Percentiles rank a stretch among this genome's conserved stretches.
Evolutionary conservation across 1,140 invertebrate species (phyloP).

Genomic region (Drosophila tropicalis): DNA sequence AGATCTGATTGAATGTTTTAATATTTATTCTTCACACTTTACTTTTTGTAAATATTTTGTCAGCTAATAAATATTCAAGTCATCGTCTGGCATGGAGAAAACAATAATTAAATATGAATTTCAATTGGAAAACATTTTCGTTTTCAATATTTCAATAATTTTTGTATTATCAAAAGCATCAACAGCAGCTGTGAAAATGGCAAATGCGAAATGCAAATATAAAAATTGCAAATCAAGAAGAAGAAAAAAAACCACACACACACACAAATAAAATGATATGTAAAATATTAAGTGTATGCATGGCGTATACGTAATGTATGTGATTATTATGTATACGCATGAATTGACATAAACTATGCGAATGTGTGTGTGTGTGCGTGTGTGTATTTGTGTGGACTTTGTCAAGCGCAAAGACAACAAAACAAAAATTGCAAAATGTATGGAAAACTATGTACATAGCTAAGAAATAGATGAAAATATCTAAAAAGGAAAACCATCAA

Average conservation of each 20-base stretch:
- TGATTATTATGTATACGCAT: slow-evolving; percentile 6
- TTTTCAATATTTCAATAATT: slow-evolving; percentile 1
- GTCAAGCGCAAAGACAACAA: slow-evolving; percentile 7
- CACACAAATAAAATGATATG: not conserved
- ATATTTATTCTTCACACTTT: slow-evolving; percentile 35
- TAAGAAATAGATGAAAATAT: not conserved
- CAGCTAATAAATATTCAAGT: slow-evolving; percentile 13
- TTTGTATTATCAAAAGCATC: not conserved
- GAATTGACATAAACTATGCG: slow-evolving; percentile 3
- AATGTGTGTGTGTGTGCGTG: not conserved
- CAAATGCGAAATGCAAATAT: slow-evolving; percentile 12
- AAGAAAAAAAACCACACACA: not conserved
- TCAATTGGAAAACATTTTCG: slow-evolving; percentile 1
- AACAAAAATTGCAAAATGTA: not conserved
- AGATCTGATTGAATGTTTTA: slow-evolving; percentile 23
- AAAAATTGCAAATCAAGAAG: slow-evolving; percentile 1
- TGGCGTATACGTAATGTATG: slow-evolving; percentile 1
- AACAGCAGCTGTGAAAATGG: not conserved
- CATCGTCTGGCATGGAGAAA: not conserved
- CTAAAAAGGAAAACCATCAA: not conserved
- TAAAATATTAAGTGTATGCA: not conserved
- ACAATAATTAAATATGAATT: slow-evolving; percentile 10
- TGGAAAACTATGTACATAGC: not conserved
- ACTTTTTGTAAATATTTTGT: not conserved
- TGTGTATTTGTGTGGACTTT: not conserved